A percentile compares a stretch with the other conserved stretches of the same genome.
These are phyloP conservation scores for Alloscopus bannaensis DNA, from an alignment of 2,888 invertebrate species.

Conservation along the genomic window DNA sequence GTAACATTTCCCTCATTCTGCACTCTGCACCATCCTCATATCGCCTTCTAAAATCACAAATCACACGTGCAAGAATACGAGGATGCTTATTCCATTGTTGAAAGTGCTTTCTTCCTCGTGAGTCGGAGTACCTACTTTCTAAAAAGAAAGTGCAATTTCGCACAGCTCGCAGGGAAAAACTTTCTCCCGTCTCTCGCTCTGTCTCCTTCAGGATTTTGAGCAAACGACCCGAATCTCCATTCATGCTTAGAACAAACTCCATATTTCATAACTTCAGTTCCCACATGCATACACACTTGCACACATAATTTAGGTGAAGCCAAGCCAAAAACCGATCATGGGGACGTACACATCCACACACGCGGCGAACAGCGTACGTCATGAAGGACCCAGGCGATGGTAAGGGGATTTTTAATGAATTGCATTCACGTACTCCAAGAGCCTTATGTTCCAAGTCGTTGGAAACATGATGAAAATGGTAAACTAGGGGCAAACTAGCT, in stretches of 20 bases:
- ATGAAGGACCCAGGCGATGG: conserved; percentile 12
- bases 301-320: conserved; percentile 3
- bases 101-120: conserved; percentile 8
- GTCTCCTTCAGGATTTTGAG: conserved; percentile 16
- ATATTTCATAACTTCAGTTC: conserved; percentile 20
- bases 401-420: conserved; percentile 56
- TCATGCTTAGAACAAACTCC: conserved; percentile 50
- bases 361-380: too few relatives aligned
- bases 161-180: conserved; percentile 15
- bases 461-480: conserved; percentile 34
- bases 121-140: too few relatives aligned
- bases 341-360: conserved; percentile 33
- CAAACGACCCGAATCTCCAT: conserved; percentile 62
- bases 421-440: conserved; percentile 50
- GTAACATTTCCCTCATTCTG: conserved; percentile 34
- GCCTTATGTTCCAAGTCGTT: conserved; percentile 18
- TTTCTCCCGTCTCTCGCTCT: conserved; percentile 8
- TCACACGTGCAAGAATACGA: conserved; percentile 48
- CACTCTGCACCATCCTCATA: conserved; percentile 49
- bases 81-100: conserved; percentile 17
- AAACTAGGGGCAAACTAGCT: conserved; percentile 30
- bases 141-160: too few relatives aligned
- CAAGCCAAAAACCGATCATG: conserved; percentile 50
- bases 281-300: conserved; percentile 10
- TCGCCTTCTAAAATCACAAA: conserved; percentile 13